Evolutionary conservation across 2,888 invertebrate species (phyloP).

Genomic region (Drosophila mayaguana): DNA sequence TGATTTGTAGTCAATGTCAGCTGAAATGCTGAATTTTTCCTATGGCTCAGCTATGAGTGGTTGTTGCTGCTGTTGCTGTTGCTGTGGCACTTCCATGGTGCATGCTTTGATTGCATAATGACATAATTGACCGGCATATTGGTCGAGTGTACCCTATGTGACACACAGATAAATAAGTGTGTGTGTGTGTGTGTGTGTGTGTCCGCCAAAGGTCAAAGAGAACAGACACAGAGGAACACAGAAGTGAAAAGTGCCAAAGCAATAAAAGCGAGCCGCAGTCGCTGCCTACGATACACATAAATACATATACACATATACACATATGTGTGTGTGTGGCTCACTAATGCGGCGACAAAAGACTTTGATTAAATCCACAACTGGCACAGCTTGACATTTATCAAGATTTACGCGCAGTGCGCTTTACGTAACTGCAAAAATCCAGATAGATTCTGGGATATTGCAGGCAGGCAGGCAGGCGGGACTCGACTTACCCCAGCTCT

Average conservation of each 20-base stretch:
- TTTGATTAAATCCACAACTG: constrained; percentile 72
- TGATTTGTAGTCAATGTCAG: constrained; percentile 33
- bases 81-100: constrained; percentile 37
- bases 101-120: constrained; percentile 74
- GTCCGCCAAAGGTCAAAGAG: constrained; percentile 66
- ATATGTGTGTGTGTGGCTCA: constrained; percentile 18
- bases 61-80: neutral
- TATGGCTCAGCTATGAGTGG: neutral
- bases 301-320: constrained; percentile 14
- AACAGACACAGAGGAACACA: constrained; percentile 25
- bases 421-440: constrained; percentile 53
- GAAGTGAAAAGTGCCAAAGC: constrained; percentile 30
- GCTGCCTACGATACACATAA: constrained; percentile 17
- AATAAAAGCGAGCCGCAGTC: constrained; percentile 52
- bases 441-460: neutral
- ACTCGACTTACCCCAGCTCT: constrained; percentile 92
- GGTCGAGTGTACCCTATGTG: constrained; percentile 52
- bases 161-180: neutral
- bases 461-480: neutral
- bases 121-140: constrained; percentile 78
- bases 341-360: constrained; percentile 76
- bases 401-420: constrained; percentile 47
- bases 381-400: constrained; percentile 64
- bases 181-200: constrained; percentile 22
- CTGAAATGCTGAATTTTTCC: constrained; percentile 1